phyloP scores from a whole-genome alignment of 2,888 invertebrate genomes.

The Lasius fuliginosus region DNA sequence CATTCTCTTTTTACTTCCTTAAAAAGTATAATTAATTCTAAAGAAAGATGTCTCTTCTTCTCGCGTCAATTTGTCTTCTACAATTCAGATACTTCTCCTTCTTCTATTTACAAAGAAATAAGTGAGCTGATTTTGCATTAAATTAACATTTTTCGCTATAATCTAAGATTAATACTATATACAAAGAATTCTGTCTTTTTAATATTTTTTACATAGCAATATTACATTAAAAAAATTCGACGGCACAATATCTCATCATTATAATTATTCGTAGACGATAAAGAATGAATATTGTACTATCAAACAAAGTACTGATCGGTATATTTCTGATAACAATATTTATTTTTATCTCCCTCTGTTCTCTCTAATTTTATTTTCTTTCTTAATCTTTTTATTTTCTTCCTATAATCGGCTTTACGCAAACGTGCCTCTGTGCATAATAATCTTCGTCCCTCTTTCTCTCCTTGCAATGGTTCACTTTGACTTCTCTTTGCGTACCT shows the following conservation, averaged over 20 bases:
- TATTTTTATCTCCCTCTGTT: constrained; percentile 9
- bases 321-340: constrained; percentile 26
- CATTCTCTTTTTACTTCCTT: constrained; percentile 10
- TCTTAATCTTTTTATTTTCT: constrained; percentile 7
- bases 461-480: constrained; percentile 28
- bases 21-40: background rate
- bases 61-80: background rate
- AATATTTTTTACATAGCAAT: background rate
- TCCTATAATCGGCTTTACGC: constrained; percentile 15
- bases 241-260: background rate
- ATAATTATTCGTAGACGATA: background rate
- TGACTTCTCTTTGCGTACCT: constrained; percentile 21
- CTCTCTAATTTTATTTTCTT: constrained; percentile 38
- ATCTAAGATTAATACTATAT: background rate
- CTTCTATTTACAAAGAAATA: background rate
- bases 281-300: background rate
- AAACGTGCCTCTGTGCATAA: constrained; percentile 1
- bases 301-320: background rate
- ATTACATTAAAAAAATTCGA: background rate
- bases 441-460: constrained; percentile 20
- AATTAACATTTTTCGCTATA: background rate
- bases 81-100: background rate
- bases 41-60: background rate
- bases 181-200: background rate
- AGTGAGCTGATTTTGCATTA: background rate